A percentile compares a stretch with the other conserved stretches of the same genome.
Evolutionary conservation across 53 echinoderm and acorn worm species (phyloP).

Genomic region (Mesocentrotus franciscanus): DNA sequence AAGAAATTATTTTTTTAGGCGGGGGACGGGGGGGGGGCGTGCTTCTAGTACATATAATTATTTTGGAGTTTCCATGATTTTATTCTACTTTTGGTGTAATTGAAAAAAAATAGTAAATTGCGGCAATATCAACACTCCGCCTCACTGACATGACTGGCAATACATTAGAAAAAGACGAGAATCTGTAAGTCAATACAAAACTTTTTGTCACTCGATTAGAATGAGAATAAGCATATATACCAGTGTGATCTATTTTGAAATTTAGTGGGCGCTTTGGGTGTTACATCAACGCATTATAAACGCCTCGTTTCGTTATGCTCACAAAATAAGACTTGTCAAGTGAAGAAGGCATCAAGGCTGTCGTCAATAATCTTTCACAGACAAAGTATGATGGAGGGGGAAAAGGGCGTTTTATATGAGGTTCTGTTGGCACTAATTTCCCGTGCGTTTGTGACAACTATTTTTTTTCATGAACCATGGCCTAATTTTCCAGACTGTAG

Average conservation of each 20-base stretch:
- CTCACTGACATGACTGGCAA: too few species aligned
- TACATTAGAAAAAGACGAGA: too few species aligned
- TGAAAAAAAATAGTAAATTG: too few species aligned
- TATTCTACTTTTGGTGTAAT: too few species aligned
- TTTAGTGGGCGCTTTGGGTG: constrained; percentile 9
- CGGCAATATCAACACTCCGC: too few species aligned
- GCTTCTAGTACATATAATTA: too few species aligned
- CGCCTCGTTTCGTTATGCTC: background rate
- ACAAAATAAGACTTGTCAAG: background rate
- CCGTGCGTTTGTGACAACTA: background rate
- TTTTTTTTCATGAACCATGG: background rate
- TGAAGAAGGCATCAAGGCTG: constrained; percentile 18
- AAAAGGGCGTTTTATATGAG: background rate
- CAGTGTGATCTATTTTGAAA: background rate
- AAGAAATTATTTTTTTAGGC: background rate
- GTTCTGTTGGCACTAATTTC: background rate
- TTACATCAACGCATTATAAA: background rate
- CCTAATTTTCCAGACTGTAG: constrained; percentile 42
- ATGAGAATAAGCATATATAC: background rate
- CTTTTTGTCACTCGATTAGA: too few species aligned
- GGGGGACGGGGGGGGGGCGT: too few species aligned
- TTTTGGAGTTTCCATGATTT: too few species aligned
- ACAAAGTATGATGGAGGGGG: background rate
- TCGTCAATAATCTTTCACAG: background rate
- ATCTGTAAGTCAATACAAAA: too few species aligned